Evolutionary conservation across 2,113 vertebrate species (phyloP).

Genomic region (Athene cunicularia): DNA sequence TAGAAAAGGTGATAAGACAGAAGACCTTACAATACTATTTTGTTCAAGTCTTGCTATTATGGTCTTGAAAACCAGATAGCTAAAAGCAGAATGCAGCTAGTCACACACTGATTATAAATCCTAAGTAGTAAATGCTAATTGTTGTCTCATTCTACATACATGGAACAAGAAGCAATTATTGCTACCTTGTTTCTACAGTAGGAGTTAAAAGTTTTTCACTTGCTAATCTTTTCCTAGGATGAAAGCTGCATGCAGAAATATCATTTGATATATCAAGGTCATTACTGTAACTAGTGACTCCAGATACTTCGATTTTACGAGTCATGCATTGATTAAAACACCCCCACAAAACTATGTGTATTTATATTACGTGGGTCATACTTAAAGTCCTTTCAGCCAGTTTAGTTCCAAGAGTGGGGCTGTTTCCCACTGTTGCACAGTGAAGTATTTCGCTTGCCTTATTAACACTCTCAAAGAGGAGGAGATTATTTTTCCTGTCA

Average conservation of each 20-base stretch:
- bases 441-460: background rate
- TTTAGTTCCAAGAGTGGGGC: background rate
- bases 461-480: background rate
- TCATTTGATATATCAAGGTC: background rate
- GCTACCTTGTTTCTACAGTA: background rate
- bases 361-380: background rate
- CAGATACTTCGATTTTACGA: background rate
- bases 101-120: background rate
- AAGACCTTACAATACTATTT: background rate
- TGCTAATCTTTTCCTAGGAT: background rate
- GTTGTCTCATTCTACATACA: background rate
- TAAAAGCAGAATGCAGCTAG: background rate
- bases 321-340: background rate
- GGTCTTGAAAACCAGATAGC: background rate
- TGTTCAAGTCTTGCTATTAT: background rate
- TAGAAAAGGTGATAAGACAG: background rate
- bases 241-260: background rate
- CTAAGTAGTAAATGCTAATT: background rate
- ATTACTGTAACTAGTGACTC: background rate
- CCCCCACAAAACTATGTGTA: background rate
- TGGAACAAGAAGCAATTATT: background rate
- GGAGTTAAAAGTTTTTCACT: background rate
- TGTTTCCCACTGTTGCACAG: background rate
- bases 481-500: slow-evolving; percentile 19
- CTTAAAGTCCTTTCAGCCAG: background rate